Base-by-base conservation (phyloP, 2,888 invertebrate genomes). In the Drosophila hamatofila region DNA sequence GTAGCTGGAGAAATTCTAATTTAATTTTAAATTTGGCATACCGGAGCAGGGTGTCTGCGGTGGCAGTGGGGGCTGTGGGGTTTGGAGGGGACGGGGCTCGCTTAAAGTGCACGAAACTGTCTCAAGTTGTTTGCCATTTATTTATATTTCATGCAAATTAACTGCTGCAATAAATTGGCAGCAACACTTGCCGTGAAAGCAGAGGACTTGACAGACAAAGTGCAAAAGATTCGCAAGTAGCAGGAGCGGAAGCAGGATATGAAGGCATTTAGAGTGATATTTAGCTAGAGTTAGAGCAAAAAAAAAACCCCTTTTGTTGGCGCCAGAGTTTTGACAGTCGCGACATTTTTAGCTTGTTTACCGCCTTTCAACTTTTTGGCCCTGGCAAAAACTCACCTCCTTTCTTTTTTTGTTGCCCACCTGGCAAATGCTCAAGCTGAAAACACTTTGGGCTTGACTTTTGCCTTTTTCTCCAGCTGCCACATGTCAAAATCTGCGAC, bases 71-170 rank as follows among this genome's bases (percentile, higher is more conserved):
- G 30, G 30, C 1, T 30, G 30, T 27, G 9, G 27, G 27, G 27
- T 2, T 30, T 16, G 12, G 37, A 0, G 30, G 11, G 30, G 12
- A 12, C 0, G 12, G 33, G 33, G 14, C 64, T 68, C 59, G 61
- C 62, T 68, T 72, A 67, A 73, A 72, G 70, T 60, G 72, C 56
- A 67, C 42, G 61, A 71, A 73, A 69, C 77, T 72, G 72, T 79
- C 85, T 85, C 83, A 73, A 82, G 85, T 87, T 88, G 85, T 73
- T 82, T 85, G 84, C 73, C 82, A 86, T 80, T 82, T 85, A 85
- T 87, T 87, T 85, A 87, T 87, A 83, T 87, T 86, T 88, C 86
- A 87, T 88, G 86, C 85, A 87, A 87, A 87, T 88, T 88, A 87
- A 88, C 86, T 88, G 83, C 81, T 76, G 82, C 81, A 75, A 88